Evolutionary conservation across 1,140 invertebrate genomes (phyloP), one percentile per base, ranked within the genome.

Genomic region (Drosophila pruinosa): DNA sequence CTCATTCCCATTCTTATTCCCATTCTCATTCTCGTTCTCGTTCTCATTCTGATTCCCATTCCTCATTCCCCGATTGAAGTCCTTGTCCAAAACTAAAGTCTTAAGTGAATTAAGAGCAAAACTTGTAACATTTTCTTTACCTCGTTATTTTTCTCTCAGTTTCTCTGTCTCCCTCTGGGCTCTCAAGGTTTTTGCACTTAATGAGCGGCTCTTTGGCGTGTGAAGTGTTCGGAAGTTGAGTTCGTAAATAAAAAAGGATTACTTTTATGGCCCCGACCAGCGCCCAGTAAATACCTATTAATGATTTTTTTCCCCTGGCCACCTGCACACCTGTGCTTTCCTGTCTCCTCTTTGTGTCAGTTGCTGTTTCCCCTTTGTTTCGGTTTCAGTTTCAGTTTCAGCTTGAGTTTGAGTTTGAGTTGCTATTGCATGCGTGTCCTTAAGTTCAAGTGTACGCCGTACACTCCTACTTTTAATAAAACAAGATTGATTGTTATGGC

Each of bases 71-170:
- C 8, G 10, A 1, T 24, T 22, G 24, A 14, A 41, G 39, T 28
- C 22, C 61, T 57, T 70, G 59, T 45, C 43, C 28, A 38, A 53
- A 73, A 80, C 77, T 70, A 81, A 88, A 88, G 82, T 70, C 71
- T 88, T 88, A 88, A 88, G 82, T 88, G 82, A 88, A 88, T 88
- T 88, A 88, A 78, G 78, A 81, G 68, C 28, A 64, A 78, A 86
- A 88, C 82, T 88, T 88, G 82, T 74, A 72, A 88, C 74, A 78
- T 72, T 81, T 88, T 85, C 76, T 72, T 68, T 85, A 67, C 63
- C 62, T 67, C 45, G 57, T 74, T 68, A 69, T 56, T 6, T 28
- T 22, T 26, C 31, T 34, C 34, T 17, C 28, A 19, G 36, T 34
- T 3, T 21, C 12, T 50, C 36, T 31, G n/a, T 52, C 48, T 22